These are phyloP conservation scores for Rhea americana DNA, from an alignment of 2,113 vertebrate genomes.

Conservation along the genomic window DNA sequence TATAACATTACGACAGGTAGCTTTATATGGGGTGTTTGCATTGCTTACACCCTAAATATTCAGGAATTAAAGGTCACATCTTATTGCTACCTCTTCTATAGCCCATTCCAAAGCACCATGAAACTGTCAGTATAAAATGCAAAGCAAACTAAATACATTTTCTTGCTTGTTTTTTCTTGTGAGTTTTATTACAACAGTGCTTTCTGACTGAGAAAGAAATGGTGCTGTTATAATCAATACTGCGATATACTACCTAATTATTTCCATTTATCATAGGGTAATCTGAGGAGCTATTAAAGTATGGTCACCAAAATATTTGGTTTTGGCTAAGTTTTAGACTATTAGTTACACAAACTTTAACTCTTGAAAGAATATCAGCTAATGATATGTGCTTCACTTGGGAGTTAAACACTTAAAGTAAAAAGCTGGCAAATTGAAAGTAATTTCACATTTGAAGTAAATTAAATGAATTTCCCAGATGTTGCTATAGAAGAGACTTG, in stretches of 20 bases:
- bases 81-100: neutral
- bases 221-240: neutral
- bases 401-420: constrained; percentile 24
- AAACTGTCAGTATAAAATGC: neutral
- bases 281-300: constrained; percentile 6
- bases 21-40: neutral
- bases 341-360: constrained; percentile 22
- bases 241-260: neutral
- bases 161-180: neutral
- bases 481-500: neutral
- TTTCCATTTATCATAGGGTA: neutral
- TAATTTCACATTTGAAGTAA: constrained; percentile 49
- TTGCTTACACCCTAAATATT: neutral
- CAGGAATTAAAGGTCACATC: constrained; percentile 1
- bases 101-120: neutral
- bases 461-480: constrained; percentile 44
- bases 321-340: constrained; percentile 1
- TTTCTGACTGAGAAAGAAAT: neutral
- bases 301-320: constrained; percentile 19
- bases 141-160: neutral
- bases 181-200: neutral
- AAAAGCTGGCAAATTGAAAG: constrained; percentile 41
- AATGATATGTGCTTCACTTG: neutral
- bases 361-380: constrained; percentile 34
- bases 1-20: neutral